Evolutionary conservation across 2,888 invertebrate species (phyloP).

Genomic region (Drosophila subsilvestris): DNA sequence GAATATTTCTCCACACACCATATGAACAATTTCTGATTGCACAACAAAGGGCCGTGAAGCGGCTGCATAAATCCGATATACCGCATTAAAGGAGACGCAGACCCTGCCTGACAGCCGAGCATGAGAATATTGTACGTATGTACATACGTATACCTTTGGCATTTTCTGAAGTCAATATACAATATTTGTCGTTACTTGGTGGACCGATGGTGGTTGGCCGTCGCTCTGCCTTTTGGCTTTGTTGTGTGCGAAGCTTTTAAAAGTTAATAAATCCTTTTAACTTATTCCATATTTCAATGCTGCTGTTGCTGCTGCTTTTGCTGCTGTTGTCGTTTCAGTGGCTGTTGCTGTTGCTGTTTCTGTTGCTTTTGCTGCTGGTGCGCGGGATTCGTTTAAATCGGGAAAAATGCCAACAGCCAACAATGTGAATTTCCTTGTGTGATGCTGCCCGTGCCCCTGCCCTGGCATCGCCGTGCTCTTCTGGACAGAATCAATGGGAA

Average conservation of each 20-base stretch:
- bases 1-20: conserved; percentile 1
- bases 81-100: conserved; percentile 29
- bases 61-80: conserved; percentile 10
- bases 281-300: conserved; percentile 77
- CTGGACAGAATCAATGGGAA: conserved; percentile 24
- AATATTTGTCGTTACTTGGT: conserved; percentile 36
- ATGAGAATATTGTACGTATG: background rate
- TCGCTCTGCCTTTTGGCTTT: conserved; percentile 53
- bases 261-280: conserved; percentile 80
- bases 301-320: conserved; percentile 30
- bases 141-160: conserved; percentile 26
- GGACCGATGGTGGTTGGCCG: conserved; percentile 35
- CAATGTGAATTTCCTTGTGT: conserved; percentile 57
- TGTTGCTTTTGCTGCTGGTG: conserved; percentile 1
- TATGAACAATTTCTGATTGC: conserved; percentile 30
- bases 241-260: conserved; percentile 75
- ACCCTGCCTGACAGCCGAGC: conserved; percentile 15
- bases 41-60: conserved; percentile 39
- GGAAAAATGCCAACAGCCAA: conserved; percentile 52
- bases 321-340: conserved; percentile 23
- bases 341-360: conserved; percentile 34
- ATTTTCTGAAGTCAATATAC: conserved; percentile 34
- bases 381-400: conserved; percentile 47
- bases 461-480: conserved; percentile 9
- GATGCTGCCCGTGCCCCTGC: background rate